Base-by-base conservation (phyloP, 2,888 invertebrate species). In the Lithosia quadra region DNA sequence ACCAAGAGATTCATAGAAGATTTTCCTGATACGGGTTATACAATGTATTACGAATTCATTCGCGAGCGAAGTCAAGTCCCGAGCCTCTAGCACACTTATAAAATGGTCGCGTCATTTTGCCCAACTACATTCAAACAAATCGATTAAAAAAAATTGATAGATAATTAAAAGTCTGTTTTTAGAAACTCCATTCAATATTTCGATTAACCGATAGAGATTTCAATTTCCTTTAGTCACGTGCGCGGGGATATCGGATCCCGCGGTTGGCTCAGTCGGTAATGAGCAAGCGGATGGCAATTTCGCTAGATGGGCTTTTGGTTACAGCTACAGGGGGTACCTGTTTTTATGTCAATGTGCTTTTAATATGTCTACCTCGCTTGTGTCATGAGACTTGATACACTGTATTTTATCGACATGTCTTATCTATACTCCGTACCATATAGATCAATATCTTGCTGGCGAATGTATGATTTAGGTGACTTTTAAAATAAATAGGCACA, bases 171-270 rank as follows among this genome's bases (percentile, higher is more conserved):
- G 80, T 83, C 84, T 82, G 84, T 87, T 88, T 88, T 88, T 83
- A 84, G 86, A 86, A 83, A 88, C 74, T 85, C 84, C 84, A 91
- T 92, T 91, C 84, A 91, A 91, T 93, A 93, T 92, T 93, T 91
- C 92, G 92, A 94, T 95, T 90, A 94, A 90, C 90, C 91, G 93
- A 93, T 94, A 93, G 93, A 93, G 92, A 91, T 94, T 95, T 94
- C 94, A 95, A 95, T 95, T 94, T 95, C 94, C 94, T 89, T 90
- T 88, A 92, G 94, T 93, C 94, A 94, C 94, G 93, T 92, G 93
- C 92, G 87, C 86, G 77, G 90, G 91, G 92, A 92, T 92, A 93
- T 93, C 93, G 89, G 91, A 91, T 91, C 92, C 90, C 90, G 93
- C 90, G 93, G 93, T 91, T 88, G 90, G 90, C 91, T 91, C 92